Conservation (phyloP, 37 sponge, comb jelly and placozoan genomes). For the Spongilla lacustris region DNA sequence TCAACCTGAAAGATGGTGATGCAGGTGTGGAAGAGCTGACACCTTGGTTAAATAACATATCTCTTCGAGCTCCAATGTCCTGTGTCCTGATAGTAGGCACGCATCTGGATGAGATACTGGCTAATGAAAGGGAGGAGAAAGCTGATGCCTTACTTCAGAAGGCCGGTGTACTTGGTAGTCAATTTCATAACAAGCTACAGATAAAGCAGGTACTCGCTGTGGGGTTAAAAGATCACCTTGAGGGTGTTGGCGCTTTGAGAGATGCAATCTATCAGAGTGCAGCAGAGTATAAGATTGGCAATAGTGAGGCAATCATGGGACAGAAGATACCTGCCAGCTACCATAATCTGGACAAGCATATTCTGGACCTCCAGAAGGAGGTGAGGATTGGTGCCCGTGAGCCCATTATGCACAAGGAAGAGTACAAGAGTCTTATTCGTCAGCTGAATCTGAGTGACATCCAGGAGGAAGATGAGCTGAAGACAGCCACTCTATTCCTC, state of each 20-base stretch:
- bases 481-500: conserved; percentile 83
- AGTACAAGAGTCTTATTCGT: conserved; percentile 74
- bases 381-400: conserved; percentile 40
- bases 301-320: conserved; percentile 60
- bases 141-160: conserved; percentile 21
- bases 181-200: conserved; percentile 33
- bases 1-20: conserved; percentile 60
- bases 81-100: conserved; percentile 80
- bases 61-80: conserved; percentile 66
- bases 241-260: conserved; percentile 60
- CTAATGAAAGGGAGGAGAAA: conserved; percentile 21
- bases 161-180: conserved; percentile 27
- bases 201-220: conserved; percentile 40
- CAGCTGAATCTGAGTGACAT: conserved; percentile 72
- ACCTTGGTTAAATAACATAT: conserved; percentile 82
- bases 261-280: conserved; percentile 60
- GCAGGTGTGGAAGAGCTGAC: conserved; percentile 66
- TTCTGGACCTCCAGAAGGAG: conserved; percentile 68
- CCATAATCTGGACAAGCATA: conserved; percentile 71
- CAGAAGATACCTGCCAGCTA: conserved; percentile 91
- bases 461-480: conserved; percentile 76
- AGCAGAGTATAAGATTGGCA: conserved; percentile 35
- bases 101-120: conserved; percentile 62
- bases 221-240: conserved; percentile 28
- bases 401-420: conserved; percentile 80